Base-by-base conservation (phyloP, 2,888 invertebrate species). In the Athripsodes cinereus region DNA sequence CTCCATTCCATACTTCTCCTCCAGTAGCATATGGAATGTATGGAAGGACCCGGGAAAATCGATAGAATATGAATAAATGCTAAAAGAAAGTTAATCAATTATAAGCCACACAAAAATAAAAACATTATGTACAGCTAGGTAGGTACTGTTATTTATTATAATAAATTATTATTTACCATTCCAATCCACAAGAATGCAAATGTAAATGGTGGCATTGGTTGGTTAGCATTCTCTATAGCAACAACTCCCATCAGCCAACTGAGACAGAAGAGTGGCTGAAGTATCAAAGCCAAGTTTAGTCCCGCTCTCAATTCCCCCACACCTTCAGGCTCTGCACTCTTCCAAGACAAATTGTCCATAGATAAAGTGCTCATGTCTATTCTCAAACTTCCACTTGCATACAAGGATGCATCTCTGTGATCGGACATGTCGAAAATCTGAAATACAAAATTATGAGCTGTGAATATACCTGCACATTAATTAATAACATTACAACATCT, bases 161-260 rank as follows among this genome's bases (percentile, higher is more conserved):
- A 40, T n/a, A 40, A 40, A 40, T 6, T 47, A 47, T 13, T 20
- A 64, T 74, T 74, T 69, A 84, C 84, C 82, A 85, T 79, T 59
- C 78, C 70, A 63, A 80, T 74, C 18, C 81, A 79, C 19, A 81
- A 73, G 47, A 83, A 72, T 44, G 82, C 73, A 66, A 83, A 84
- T 54, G 83, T 77, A 1, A 81, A 74, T 0, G 83, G 81, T 60
- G 84, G 83, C 2, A 80, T 76, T 74, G 80, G 82, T 65, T 82
- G 81, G 1, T 79, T 73, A 1, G 84, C 80, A 67, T 87, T 87
- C 68, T 88, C 87, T 44, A 88, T 78, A 1, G 87, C 87, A 26
- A 87, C 78, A 2, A 88, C 87, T 1, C 85, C 85, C 71, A 87
- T 81, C 65, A 87, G 87, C 88, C 88, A 88, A 66, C 86, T 84